Evolutionary conservation across 2,888 invertebrate genomes (phyloP), one percentile per base, ranked within the genome.

Genomic region (Petrolisthes cinctipes): DNA sequence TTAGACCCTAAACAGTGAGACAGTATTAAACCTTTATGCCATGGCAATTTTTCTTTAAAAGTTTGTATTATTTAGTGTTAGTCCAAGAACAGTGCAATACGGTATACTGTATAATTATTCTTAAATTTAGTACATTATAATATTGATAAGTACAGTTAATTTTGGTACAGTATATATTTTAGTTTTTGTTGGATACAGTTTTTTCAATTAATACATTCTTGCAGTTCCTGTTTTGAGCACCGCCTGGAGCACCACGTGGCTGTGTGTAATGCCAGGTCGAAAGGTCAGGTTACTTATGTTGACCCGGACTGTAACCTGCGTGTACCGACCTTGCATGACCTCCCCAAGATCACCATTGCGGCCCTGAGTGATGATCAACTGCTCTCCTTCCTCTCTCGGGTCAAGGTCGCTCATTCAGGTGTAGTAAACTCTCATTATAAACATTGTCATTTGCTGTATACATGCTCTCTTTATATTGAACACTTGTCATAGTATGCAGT

Each of bases 181-280:
- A 37, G 37, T 37, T 37, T 37, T 37, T 37, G 37, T 37, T 37
- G 37, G 37, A 37, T 37, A 37, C 37, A 37, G 37, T 37, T 37
- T 37, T 37, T 37, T 37, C 37, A 1, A 37, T 37, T 37, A 37
- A 37, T 37, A 37, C 37, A 37, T 61, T 11, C 23, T 82, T 82
- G 23, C 85, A 90, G 90, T 56, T 88, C 90, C 53, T 88, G 88
- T 14, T 90, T 80, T 80, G 86, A 86, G 61, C 78, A 90, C 68
- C 66, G 76, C 9, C 73, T 90, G 73, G 73, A 86, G 51, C 86
- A 84, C 11, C 90, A 90, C 66, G 20, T 90, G 61, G 66, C 71
- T n/a, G 82, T 86, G 53, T 90, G 90, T 76, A 90, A 90, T 82
- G 90, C 90, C 17, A 73, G 86, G 71, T 82, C 75, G 54, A 68